These are phyloP conservation scores for Acronicta alni DNA, from an alignment of 2,888 invertebrate genomes.

Conservation along the genomic window DNA sequence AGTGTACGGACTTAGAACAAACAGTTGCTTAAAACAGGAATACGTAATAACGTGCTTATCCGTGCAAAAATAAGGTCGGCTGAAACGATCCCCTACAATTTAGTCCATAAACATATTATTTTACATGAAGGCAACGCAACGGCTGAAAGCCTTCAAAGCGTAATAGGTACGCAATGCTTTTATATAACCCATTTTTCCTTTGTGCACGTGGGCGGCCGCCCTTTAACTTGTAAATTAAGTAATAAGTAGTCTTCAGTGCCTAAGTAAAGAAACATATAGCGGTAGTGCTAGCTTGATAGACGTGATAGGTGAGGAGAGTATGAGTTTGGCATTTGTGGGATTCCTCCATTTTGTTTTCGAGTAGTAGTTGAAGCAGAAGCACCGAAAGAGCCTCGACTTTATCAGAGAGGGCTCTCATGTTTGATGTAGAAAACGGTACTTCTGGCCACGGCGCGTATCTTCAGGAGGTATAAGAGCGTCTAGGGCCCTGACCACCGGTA, in stretches of 20 bases:
- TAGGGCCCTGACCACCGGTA: too few relatives aligned
- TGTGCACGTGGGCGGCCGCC: slow-evolving; percentile 52
- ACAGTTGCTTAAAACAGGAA: slow-evolving; percentile 29
- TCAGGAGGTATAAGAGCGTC: too few relatives aligned
- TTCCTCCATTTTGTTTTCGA: too few relatives aligned
- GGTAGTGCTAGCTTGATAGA: slow-evolving; percentile 20
- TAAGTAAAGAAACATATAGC: slow-evolving; percentile 56
- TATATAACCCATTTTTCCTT: slow-evolving; percentile 64
- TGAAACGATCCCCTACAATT: slow-evolving; percentile 44
- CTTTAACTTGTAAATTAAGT: slow-evolving; percentile 67
- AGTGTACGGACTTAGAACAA: too few relatives aligned
- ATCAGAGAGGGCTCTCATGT: too few relatives aligned
- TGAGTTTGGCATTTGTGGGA: too few relatives aligned
- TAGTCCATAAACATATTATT: slow-evolving; percentile 51
- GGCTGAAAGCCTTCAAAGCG: slow-evolving; percentile 56
- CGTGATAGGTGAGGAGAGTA: neutral
- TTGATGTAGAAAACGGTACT: too few relatives aligned
- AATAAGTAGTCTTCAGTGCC: slow-evolving; percentile 57
- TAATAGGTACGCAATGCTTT: slow-evolving; percentile 59
- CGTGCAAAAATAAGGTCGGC: slow-evolving; percentile 37
- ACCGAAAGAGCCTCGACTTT: too few relatives aligned
- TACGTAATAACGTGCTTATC: slow-evolving; percentile 33
- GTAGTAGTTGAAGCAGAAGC: too few relatives aligned
- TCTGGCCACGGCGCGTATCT: too few relatives aligned
- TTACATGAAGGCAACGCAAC: slow-evolving; percentile 49